Percentiles rank a stretch among this genome's conserved stretches.
Evolutionary conservation across 2,888 invertebrate species (phyloP).

Genomic region (Venusia cambrica): DNA sequence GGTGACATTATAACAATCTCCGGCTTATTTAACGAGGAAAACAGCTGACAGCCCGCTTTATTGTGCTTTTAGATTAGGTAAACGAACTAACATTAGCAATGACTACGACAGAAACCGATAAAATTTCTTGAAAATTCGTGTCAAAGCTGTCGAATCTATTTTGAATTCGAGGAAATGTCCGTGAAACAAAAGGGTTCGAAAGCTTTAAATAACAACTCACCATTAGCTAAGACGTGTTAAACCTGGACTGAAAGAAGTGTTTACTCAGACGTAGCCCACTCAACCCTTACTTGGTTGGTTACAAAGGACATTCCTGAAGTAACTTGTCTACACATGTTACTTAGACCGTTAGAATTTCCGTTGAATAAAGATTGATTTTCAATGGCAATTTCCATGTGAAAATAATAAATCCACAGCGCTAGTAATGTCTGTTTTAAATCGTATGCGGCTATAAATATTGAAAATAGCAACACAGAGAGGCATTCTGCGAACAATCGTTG

Average conservation of each 20-base stretch:
- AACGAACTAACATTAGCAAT: conserved; percentile 29
- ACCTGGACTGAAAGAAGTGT: conserved; percentile 54
- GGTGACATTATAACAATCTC: conserved; percentile 75
- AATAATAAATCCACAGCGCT: conserved; percentile 11
- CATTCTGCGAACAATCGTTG: conserved; percentile 50
- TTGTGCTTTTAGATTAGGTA: conserved; percentile 55
- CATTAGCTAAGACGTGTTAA: conserved; percentile 57
- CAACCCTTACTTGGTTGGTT: conserved; percentile 14
- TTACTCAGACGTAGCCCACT: conserved; percentile 50
- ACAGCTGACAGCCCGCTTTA: conserved; percentile 53
- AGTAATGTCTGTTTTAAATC: conserved; percentile 8
- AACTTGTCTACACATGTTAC: no score
- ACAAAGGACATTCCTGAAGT: not conserved
- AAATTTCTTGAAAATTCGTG: no score
- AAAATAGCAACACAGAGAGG: conserved; percentile 20
- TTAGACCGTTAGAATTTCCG: no score
- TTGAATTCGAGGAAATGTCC: conserved; percentile 6
- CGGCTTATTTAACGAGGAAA: conserved; percentile 61
- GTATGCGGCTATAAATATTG: conserved; percentile 14
- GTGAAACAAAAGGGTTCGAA: conserved; percentile 15
- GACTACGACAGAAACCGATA: not conserved
- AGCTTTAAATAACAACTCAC: conserved; percentile 60
- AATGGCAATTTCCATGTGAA: conserved; percentile 11
- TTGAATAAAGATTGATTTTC: conserved; percentile 15
- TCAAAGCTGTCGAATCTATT: not conserved